Base-by-base conservation (phyloP, 2,888 invertebrate genomes). In the Trachelus tabidus region DNA sequence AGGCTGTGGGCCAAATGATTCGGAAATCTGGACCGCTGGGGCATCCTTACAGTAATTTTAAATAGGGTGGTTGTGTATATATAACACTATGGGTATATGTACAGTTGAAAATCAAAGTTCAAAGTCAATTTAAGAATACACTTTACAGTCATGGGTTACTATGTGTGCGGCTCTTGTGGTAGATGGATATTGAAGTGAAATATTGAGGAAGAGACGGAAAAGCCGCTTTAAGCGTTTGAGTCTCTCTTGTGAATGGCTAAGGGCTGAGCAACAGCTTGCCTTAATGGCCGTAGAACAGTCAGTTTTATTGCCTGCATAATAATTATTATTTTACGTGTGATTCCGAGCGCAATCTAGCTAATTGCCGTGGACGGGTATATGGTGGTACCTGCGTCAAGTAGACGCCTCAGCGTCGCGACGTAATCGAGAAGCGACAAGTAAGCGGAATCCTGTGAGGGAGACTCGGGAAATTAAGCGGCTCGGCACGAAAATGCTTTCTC, bases 261-360 rank as follows among this genome's bases (percentile, higher is more conserved):
- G 33, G 12, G 6, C 34, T 77, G 78, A 69, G 82, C 79, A 85
- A 81, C 86, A 84, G 84, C 85, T 86, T 86, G 85, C 77, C 77
- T 77, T 79, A 81, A 85, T 81, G 79, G 83, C 77, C 73, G 35
- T 77, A 76, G 77, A 81, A 81, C 78, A 85, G 80, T 83, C 81
- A 79, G 80, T 76, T 83, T 81, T 79, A 81, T 78, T 76, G 81
- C 77, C 78, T 77, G 78, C 79, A 82, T 83, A 84, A 86, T 84
- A 84, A 85, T 83, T 82, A 84, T 86, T 86, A 87, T 84, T 85
- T 85, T 80, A 82, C 83, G 81, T 79, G 81, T 84, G 81, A 84
- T 84, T 81, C 77, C 76, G 69, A 81, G 81, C 81, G 83, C 85
- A 85, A 87, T 88, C 85, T 83, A 83, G 81, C 82, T 85, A 86